These are phyloP conservation scores for Trichacis sp. DNA, from an alignment of 2,888 invertebrate genomes.

Conservation along the genomic window DNA sequence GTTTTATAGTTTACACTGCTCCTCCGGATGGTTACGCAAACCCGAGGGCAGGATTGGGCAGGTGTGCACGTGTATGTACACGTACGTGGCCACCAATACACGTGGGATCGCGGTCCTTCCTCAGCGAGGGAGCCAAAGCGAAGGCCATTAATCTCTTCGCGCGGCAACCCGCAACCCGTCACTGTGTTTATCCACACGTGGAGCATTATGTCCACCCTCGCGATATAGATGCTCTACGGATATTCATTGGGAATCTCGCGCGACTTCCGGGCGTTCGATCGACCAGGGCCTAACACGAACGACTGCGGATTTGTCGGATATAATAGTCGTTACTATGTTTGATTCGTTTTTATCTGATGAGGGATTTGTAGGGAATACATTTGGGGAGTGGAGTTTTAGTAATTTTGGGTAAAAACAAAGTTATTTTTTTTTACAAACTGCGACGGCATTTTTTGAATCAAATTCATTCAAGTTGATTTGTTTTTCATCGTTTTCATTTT, in stretches of 20 bases:
- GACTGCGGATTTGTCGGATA: slow-evolving; percentile 7
- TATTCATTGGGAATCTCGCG: slow-evolving; percentile 45
- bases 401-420: too few relatives aligned
- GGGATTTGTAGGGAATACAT: too few relatives aligned
- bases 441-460: too few relatives aligned
- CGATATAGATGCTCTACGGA: slow-evolving; percentile 58
- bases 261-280: slow-evolving; percentile 40
- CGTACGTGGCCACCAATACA: slow-evolving; percentile 29
- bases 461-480: too few relatives aligned
- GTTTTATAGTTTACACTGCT: slow-evolving; percentile 52
- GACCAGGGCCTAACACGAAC: too few relatives aligned
- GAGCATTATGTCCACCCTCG: slow-evolving; percentile 68
- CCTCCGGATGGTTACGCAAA: slow-evolving; percentile 59
- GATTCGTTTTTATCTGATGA: too few relatives aligned
- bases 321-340: too few relatives aligned
- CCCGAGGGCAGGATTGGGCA: slow-evolving; percentile 37
- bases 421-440: too few relatives aligned
- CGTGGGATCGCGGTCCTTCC: slow-evolving; percentile 32
- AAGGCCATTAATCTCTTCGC: slow-evolving; percentile 67
- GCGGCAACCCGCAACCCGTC: slow-evolving; percentile 68
- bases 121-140: slow-evolving; percentile 56
- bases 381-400: too few relatives aligned
- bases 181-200: slow-evolving; percentile 69
- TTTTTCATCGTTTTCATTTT: too few relatives aligned
- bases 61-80: slow-evolving; percentile 26